These are phyloP conservation scores for Naja naja DNA, from an alignment of 2,113 vertebrate species.

Conservation along the genomic window DNA sequence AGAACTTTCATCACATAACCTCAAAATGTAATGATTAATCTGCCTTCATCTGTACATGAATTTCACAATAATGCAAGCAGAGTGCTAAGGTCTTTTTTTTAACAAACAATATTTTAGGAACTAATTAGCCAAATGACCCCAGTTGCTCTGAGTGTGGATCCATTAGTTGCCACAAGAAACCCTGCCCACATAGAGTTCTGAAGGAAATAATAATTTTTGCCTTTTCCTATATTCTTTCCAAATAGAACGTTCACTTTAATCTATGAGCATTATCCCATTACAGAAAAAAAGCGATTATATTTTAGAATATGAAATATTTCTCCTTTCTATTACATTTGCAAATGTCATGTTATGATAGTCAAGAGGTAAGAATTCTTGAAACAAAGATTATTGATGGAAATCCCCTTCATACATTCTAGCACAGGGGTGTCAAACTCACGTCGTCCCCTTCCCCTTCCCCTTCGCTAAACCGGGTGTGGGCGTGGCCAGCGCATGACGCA, in stretches of 20 bases:
- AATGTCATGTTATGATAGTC: neutral
- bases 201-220: neutral
- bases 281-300: neutral
- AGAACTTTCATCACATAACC: neutral
- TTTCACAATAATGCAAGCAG: neutral
- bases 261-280: neutral
- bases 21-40: neutral
- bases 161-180: neutral
- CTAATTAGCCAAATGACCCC: conserved; percentile 8
- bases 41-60: neutral
- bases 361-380: neutral
- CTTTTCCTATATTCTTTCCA: neutral
- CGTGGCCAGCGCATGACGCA: too few species aligned
- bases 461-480: too few species aligned
- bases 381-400: neutral
- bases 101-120: conserved; percentile 5
- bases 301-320: neutral
- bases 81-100: neutral
- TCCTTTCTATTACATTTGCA: neutral
- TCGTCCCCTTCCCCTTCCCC: too few species aligned
- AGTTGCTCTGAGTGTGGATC: neutral
- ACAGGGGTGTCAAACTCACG: too few species aligned
- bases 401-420: neutral
- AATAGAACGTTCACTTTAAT: neutral
- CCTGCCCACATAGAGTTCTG: neutral